phyloP scores from a whole-genome alignment of 2,113 vertebrate species.

The Canis aureus region DNA sequence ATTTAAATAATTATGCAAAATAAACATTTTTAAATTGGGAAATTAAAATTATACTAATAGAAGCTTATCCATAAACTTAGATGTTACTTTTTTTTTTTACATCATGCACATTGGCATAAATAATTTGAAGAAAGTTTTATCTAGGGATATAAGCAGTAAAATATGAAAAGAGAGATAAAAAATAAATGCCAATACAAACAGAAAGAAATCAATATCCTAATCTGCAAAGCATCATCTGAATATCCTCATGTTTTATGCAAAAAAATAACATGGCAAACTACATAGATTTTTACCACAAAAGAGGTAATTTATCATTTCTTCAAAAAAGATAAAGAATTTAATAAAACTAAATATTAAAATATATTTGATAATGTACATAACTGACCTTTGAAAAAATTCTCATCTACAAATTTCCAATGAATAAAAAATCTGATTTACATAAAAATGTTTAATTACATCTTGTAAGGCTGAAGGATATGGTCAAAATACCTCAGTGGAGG shows the following conservation, averaged over 20 bases:
- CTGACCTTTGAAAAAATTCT: constrained; percentile 2
- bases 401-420: not conserved
- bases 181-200: not conserved
- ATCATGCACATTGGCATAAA: not conserved
- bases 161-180: not conserved
- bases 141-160: not conserved
- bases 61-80: not conserved
- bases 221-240: not conserved
- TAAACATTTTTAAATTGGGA: not conserved
- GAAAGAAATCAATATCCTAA: not conserved
- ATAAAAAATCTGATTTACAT: not conserved
- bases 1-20: not conserved
- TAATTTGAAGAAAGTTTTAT: constrained; percentile 4
- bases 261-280: not conserved
- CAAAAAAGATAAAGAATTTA: not conserved
- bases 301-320: not conserved
- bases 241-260: not conserved
- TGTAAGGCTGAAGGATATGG: not conserved
- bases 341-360: not conserved
- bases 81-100: not conserved
- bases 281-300: not conserved
- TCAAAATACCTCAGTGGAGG: not conserved
- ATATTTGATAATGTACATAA: not conserved
- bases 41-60: not conserved
- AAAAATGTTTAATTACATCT: not conserved